phyloP scores from a whole-genome alignment of 2,797 vertebrate species.

The Hapalemur alaotrensis region DNA sequence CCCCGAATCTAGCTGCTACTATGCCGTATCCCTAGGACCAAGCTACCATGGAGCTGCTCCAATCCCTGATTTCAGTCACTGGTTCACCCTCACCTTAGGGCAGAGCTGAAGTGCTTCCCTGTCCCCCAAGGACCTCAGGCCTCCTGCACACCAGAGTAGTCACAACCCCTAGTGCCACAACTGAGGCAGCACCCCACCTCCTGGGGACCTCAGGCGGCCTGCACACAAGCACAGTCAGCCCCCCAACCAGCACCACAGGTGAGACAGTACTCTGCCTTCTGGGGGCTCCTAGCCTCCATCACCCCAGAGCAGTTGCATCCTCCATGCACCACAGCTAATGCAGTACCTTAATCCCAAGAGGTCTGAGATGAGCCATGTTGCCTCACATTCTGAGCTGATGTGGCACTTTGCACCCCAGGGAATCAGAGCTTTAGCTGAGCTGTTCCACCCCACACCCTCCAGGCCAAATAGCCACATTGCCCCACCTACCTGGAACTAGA shows the following conservation, averaged over 20 bases:
- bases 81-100: no score
- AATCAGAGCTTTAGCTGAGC: neutral
- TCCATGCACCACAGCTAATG: neutral
- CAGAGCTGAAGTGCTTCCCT: neutral
- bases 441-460: neutral
- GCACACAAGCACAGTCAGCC: no score
- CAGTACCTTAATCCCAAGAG: neutral
- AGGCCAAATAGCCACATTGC: neutral
- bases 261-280: neutral
- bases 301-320: neutral
- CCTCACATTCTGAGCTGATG: neutral
- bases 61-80: neutral
- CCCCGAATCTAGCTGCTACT: neutral
- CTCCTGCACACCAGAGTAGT: neutral
- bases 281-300: neutral
- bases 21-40: neutral
- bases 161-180: neutral
- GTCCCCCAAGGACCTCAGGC: neutral
- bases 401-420: neutral
- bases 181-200: neutral
- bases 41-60: no score
- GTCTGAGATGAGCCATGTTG: neutral
- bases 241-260: neutral
- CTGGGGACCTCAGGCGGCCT: neutral
- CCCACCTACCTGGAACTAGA: neutral